These are phyloP conservation scores for Cryptophagus acutangulus DNA, from an alignment of 2,888 invertebrate species.

Conservation along the genomic window DNA sequence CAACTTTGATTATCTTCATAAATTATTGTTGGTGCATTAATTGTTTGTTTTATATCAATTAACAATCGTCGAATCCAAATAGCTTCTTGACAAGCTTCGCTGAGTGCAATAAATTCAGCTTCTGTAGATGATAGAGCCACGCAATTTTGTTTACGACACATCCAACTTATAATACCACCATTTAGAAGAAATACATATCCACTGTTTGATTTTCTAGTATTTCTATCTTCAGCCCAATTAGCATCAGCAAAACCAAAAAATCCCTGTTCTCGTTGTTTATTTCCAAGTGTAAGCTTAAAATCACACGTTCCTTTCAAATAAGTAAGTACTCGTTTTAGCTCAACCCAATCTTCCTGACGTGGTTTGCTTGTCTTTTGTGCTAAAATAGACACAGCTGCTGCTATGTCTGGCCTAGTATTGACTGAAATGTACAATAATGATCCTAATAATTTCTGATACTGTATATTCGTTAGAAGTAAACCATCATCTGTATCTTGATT, in stretches of 20 bases:
- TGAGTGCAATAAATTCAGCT: constrained; percentile 29
- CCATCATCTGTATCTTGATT: not conserved
- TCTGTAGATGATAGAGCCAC: constrained; percentile 27
- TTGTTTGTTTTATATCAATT: constrained; percentile 8
- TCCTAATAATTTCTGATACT: constrained; percentile 15
- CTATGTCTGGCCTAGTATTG: constrained; percentile 31
- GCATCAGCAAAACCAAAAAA: constrained; percentile 35
- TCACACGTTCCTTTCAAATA: constrained; percentile 27
- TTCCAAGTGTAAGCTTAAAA: constrained; percentile 16
- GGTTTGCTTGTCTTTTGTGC: constrained; percentile 30
- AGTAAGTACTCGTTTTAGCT: constrained; percentile 29
- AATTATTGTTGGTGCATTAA: too few relatives aligned
- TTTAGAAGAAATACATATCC: constrained; percentile 29
- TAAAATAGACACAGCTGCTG: constrained; percentile 26
- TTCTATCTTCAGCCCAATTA: constrained; percentile 34
- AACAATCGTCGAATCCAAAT: constrained; percentile 18
- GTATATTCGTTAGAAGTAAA: not conserved
- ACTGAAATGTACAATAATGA: constrained; percentile 23
- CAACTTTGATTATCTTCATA: constrained; percentile 23
- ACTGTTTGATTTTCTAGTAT: constrained; percentile 34
- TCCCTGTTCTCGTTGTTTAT: too few relatives aligned
- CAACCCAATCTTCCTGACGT: constrained; percentile 28
- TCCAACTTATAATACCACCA: constrained; percentile 31
- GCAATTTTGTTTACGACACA: constrained; percentile 29
- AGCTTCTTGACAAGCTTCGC: constrained; percentile 22